Base-by-base conservation (phyloP, 1,140 invertebrate species). In the Zaprionus taronus region DNA sequence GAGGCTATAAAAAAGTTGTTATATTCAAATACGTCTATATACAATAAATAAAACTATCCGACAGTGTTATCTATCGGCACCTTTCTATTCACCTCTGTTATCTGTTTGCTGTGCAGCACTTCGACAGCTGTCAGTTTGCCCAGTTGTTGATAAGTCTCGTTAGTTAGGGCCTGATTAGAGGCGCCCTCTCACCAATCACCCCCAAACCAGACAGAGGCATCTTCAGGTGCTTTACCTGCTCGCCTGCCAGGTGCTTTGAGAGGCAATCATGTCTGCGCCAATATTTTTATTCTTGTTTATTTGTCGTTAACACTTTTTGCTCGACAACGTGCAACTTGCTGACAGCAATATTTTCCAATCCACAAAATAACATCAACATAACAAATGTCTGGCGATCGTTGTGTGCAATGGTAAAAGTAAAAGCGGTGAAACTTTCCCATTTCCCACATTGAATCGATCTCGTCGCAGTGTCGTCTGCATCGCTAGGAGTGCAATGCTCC, bases 361-460 rank as follows among this genome's bases (percentile, higher is more conserved):
- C 38, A 36, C 68, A 68, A 63, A 47, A 44, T 61, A 56, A 53
- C 22, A 41, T 55, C n/a, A 26, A 57, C 17, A 56, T 51, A 44
- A 63, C 28, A 58, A 51, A 57, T 72, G 17, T 44, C 38, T 67
- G 41, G 41, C 53, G 72, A 51, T 76, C 47, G 66, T 56, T 36
- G 51, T 49, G 34, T 67, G 63, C 84, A 81, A 61, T 81, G 64
- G 64, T 71, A 90, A 85, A 89, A 89, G 84, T 89, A 89, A 89
- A 89, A 89, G 84, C 84, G 85, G 84, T 90, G 84, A 89, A 89
- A 89, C 84, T 90, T 89, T 90, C 85, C 87, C 84, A 90, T 89
- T 89, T 47, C 41, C 41, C 84, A 90, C 84, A 90, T 79, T 63
- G 81, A 69, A 77, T 83, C 65, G 83, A 87, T 87, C 83, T 87